Evolutionary conservation across 2,113 vertebrate genomes (phyloP).

Genomic region (Melanerpes aurifrons): DNA sequence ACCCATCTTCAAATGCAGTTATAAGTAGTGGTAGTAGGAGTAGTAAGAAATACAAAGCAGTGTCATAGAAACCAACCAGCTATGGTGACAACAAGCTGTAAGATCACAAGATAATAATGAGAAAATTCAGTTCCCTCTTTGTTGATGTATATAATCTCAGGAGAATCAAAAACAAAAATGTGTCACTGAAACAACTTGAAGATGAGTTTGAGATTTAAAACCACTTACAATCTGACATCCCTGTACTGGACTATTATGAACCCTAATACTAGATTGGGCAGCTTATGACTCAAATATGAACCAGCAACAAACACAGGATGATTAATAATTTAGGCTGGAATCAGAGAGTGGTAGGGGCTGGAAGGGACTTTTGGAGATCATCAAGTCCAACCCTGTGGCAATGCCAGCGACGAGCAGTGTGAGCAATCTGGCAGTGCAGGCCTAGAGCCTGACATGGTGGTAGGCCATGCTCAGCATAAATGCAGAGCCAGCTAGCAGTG

Average conservation of each 20-base stretch:
- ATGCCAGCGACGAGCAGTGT: no score
- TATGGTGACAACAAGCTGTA: background rate
- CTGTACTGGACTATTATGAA: background rate
- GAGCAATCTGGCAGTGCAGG: no score
- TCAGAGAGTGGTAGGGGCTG: background rate
- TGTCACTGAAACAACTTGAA: background rate
- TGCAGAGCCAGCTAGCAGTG: no score
- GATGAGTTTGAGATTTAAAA: background rate
- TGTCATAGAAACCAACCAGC: constrained; percentile 18
- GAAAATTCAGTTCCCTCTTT: background rate
- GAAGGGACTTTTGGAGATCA: background rate
- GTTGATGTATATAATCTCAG: background rate
- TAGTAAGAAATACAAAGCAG: background rate
- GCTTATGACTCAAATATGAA: background rate
- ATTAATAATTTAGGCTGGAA: background rate
- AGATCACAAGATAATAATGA: background rate
- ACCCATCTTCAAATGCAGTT: background rate
- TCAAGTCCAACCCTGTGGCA: background rate
- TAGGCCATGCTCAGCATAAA: no score
- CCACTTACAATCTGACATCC: background rate
- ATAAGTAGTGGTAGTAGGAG: background rate
- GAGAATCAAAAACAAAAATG: background rate
- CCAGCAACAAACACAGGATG: background rate
- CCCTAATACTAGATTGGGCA: background rate
- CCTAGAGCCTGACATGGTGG: no score